Evolutionary conservation across 2,797 vertebrate genomes (phyloP).

Genomic region (Labeo calbasu): DNA sequence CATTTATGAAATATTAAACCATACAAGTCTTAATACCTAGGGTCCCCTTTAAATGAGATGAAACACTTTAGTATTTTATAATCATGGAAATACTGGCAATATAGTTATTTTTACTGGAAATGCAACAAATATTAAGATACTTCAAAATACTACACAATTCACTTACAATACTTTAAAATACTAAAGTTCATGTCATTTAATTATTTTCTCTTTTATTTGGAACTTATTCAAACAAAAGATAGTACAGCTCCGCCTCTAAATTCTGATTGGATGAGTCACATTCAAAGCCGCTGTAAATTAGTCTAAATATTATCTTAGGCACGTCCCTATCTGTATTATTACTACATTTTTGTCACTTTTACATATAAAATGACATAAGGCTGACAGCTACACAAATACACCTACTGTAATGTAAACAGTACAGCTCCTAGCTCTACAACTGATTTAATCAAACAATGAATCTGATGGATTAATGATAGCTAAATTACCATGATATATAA

Average conservation of each 20-base stretch:
- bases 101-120: background rate
- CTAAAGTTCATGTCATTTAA: background rate
- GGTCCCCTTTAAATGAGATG: background rate
- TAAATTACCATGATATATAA: slow-evolving; percentile 14
- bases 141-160: background rate
- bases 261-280: background rate
- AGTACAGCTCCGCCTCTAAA: background rate
- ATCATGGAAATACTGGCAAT: background rate
- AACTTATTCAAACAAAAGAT: background rate
- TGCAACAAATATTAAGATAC: no score
- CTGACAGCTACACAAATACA: background rate
- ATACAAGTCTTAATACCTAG: no score
- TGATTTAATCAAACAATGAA: background rate
- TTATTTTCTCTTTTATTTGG: background rate
- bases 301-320: background rate
- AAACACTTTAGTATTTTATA: background rate
- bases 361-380: background rate
- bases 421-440: background rate
- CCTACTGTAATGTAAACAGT: background rate
- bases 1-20: no score
- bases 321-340: background rate
- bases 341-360: background rate
- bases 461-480: slow-evolving; percentile 4
- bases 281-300: background rate
- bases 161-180: background rate